Evolutionary conservation across 2,888 invertebrate species (phyloP).

Genomic region (Teleogryllus oceanicus): DNA sequence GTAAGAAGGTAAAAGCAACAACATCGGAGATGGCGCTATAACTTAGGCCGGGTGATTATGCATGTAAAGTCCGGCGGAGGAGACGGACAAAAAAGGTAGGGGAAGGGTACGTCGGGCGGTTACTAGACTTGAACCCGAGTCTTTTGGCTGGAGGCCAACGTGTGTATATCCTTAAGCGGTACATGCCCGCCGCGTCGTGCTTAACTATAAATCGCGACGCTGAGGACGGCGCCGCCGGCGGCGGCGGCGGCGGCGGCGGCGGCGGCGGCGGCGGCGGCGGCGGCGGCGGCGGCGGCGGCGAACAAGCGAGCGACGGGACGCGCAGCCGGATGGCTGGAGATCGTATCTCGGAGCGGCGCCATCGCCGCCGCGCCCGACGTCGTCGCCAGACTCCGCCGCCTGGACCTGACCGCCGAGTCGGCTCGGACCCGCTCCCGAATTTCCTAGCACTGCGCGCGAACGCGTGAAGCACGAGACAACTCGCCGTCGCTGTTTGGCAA

Average conservation of each 20-base stretch:
- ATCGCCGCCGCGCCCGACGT: too few relatives aligned
- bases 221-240: neutral
- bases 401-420: too few relatives aligned
- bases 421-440: too few relatives aligned
- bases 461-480: too few relatives aligned
- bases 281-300: too few relatives aligned
- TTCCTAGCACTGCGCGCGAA: too few relatives aligned
- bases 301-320: too few relatives aligned
- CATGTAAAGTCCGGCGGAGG: conserved; percentile 11
- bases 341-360: too few relatives aligned
- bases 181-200: neutral
- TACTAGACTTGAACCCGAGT: neutral
- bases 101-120: neutral
- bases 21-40: neutral
- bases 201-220: neutral
- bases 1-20: neutral
- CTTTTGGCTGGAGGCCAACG: neutral
- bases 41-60: neutral
- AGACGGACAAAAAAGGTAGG: neutral
- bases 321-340: too few relatives aligned
- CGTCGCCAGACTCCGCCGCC: too few relatives aligned
- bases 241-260: too few relatives aligned
- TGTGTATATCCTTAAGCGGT: conserved; percentile 9
- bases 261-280: neutral
- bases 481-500: too few relatives aligned